Percentiles rank a stretch among this genome's conserved stretches.
phyloP scores from a whole-genome alignment of 1,140 invertebrate genomes.

The Brachystomella parvula region DNA sequence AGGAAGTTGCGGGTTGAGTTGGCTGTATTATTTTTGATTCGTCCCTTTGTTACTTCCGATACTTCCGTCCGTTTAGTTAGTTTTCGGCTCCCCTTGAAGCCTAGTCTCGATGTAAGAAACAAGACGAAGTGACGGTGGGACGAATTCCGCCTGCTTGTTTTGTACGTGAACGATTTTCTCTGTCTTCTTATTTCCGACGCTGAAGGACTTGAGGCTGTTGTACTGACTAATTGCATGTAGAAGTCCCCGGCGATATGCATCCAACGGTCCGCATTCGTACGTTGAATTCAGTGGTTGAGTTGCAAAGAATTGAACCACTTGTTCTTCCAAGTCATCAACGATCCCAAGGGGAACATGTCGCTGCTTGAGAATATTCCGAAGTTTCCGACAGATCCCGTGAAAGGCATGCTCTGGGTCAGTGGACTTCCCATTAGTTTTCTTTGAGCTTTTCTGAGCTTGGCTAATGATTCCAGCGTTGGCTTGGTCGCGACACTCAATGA shows the following conservation, averaged over 20 bases:
- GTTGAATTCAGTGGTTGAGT: slow-evolving; percentile 17
- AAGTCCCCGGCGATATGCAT: slow-evolving; percentile 22
- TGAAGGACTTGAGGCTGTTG: slow-evolving; percentile 22
- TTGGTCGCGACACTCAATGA: not conserved
- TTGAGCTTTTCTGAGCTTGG: not conserved
- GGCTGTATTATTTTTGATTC: not conserved
- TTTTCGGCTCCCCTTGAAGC: slow-evolving; percentile 9
- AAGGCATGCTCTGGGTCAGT: slow-evolving; percentile 22
- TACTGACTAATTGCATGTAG: slow-evolving; percentile 31
- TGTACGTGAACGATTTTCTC: slow-evolving; percentile 3
- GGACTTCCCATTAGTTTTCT: not conserved
- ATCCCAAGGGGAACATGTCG: slow-evolving; percentile 30
- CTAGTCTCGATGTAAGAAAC: slow-evolving; percentile 25
- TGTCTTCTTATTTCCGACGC: slow-evolving; percentile 15
- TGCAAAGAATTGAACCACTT: slow-evolving; percentile 21
- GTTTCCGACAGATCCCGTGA: slow-evolving; percentile 23
- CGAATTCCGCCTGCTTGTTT: slow-evolving; percentile 16
- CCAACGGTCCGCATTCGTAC: slow-evolving; percentile 24
- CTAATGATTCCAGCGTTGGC: not conserved
- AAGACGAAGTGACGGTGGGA: slow-evolving; percentile 20
- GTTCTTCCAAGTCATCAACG: slow-evolving; percentile 25
- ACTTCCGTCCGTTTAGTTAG: not conserved
- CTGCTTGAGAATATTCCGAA: slow-evolving; percentile 23
- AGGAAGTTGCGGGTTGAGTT: not conserved
- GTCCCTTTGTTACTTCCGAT: not conserved